These are phyloP conservation scores for Verasper variegatus DNA, from an alignment of 2,113 vertebrate species.

Conservation along the genomic window DNA sequence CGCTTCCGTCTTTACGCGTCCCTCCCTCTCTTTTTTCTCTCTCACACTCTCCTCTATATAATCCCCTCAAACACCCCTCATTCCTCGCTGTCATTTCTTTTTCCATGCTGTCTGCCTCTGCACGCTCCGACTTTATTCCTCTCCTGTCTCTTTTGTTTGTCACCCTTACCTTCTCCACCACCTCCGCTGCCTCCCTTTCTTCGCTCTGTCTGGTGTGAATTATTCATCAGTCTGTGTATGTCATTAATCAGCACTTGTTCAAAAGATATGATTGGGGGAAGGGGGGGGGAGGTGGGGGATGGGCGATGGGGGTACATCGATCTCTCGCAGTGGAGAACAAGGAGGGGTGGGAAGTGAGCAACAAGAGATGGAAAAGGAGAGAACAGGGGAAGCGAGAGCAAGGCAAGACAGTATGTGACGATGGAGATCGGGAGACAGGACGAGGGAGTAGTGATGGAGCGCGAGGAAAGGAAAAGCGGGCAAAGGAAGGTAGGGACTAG, in stretches of 20 bases:
- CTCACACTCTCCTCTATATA: slow-evolving; percentile 36
- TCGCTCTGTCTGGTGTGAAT: slow-evolving; percentile 68
- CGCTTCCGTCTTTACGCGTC: slow-evolving; percentile 27
- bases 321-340: slow-evolving; percentile 44
- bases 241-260: slow-evolving; percentile 89
- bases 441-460: slow-evolving; percentile 16
- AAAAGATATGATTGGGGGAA: slow-evolving; percentile 76
- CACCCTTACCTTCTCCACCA: slow-evolving; percentile 1
- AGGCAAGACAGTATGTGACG: slow-evolving; percentile 2
- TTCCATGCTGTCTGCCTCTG: slow-evolving; percentile 45
- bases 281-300: slow-evolving; percentile 17
- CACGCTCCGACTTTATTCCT: slow-evolving; percentile 25
- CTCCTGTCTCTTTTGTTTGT: slow-evolving; percentile 52
- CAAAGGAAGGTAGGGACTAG: neutral
- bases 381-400: neutral
- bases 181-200: slow-evolving; percentile 5
- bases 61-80: slow-evolving; percentile 45
- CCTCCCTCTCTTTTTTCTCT: slow-evolving; percentile 12
- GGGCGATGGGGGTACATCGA: slow-evolving; percentile 53
- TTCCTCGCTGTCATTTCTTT: slow-evolving; percentile 50
- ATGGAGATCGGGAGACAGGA: slow-evolving; percentile 9
- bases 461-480: slow-evolving; percentile 7
- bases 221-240: slow-evolving; percentile 82
- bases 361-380: neutral
- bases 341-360: slow-evolving; percentile 3